Evolutionary conservation across 2,113 vertebrate species (phyloP).

Genomic region (Lichenostomus cassidix): DNA sequence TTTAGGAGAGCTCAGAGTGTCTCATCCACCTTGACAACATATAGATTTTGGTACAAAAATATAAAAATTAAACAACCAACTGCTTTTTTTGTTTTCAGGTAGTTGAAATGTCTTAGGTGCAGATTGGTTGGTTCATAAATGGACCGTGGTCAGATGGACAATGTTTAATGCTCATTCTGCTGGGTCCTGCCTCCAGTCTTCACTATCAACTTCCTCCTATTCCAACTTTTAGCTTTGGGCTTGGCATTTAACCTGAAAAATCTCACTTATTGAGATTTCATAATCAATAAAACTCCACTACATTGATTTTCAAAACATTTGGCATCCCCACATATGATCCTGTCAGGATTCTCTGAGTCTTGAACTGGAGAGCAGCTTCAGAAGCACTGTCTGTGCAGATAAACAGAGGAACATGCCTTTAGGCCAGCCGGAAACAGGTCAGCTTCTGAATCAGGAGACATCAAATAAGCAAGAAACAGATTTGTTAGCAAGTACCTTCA

Average conservation of each 20-base stretch:
- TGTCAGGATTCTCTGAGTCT: neutral
- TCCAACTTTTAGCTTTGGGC: neutral
- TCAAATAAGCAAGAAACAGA: neutral
- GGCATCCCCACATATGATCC: fast-evolving
- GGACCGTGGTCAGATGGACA: neutral
- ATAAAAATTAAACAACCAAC: neutral
- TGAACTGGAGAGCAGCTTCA: neutral
- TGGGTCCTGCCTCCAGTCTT: neutral
- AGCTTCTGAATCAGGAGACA: neutral
- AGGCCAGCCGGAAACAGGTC: neutral
- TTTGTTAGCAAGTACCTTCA: neutral
- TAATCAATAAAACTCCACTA: neutral
- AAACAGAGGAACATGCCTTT: neutral
- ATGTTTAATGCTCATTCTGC: neutral
- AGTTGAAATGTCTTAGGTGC: neutral
- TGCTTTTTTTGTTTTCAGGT: neutral
- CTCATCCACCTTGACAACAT: neutral
- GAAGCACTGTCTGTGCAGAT: neutral
- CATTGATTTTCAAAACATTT: neutral
- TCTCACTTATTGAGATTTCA: neutral
- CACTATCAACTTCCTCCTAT: neutral
- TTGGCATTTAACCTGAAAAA: neutral
- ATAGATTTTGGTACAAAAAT: neutral
- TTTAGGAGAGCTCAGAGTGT: neutral
- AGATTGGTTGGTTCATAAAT: neutral